Percentiles rank a stretch among this genome's conserved stretches.
phyloP scores from a whole-genome alignment of 2,888 invertebrate species.

The Drosophila greeni region DNA sequence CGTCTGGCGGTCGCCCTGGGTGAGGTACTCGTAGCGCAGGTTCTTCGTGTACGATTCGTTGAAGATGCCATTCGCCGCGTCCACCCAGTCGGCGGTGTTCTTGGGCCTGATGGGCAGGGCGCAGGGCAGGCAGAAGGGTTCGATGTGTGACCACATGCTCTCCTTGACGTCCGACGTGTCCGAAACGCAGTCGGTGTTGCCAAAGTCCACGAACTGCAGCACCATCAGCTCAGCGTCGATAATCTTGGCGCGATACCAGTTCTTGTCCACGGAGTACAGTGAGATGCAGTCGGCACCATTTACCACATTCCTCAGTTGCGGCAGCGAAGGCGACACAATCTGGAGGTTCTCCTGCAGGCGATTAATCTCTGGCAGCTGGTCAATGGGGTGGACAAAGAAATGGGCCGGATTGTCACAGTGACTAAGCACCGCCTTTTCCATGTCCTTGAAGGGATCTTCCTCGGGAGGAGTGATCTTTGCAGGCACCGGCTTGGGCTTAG shows the following conservation, averaged over 20 bases:
- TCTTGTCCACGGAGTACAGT: conserved; percentile 88
- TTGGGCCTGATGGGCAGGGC: conserved; percentile 84
- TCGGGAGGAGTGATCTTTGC: conserved; percentile 12
- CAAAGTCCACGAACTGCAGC: conserved; percentile 88
- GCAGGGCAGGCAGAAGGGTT: conserved; percentile 82
- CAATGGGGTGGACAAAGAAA: conserved; percentile 85
- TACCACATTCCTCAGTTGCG: conserved; percentile 80
- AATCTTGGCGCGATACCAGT: conserved; percentile 95
- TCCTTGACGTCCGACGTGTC: conserved; percentile 83
- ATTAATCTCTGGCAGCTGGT: conserved; percentile 81
- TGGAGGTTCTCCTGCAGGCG: conserved; percentile 84
- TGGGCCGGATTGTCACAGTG: conserved; percentile 88
- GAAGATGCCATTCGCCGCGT: conserved; percentile 82
- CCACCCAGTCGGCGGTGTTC: conserved; percentile 84
- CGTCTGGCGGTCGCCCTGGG: conserved; percentile 67
- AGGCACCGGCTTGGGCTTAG: not conserved
- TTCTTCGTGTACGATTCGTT: conserved; percentile 77
- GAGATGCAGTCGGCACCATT: conserved; percentile 85
- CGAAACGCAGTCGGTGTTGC: conserved; percentile 87
- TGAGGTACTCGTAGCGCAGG: conserved; percentile 77
- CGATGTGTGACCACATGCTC: conserved; percentile 79
- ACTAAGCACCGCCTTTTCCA: conserved; percentile 81
- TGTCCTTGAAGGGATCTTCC: conserved; percentile 72
- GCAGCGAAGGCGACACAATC: conserved; percentile 80
- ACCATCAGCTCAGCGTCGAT: conserved; percentile 89